phyloP scores from a whole-genome alignment of 2,888 invertebrate species.

The Dryocosmus kuriphilus region DNA sequence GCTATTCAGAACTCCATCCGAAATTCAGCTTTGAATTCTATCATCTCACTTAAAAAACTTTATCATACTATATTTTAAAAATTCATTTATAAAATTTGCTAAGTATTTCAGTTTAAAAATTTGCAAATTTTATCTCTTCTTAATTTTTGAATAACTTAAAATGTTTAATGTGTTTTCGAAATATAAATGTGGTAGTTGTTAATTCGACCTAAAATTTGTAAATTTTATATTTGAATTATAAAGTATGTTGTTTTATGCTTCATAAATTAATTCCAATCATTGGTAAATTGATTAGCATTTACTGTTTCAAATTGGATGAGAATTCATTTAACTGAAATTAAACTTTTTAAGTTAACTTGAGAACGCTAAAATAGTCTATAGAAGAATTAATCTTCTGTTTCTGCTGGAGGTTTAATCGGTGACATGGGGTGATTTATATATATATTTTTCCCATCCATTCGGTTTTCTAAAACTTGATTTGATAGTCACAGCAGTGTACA shows the following conservation, averaged over 20 bases:
- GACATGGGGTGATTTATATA: neutral
- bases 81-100: no score
- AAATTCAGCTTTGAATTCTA: neutral
- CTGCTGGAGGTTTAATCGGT: neutral
- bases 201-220: no score
- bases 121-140: no score
- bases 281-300: neutral
- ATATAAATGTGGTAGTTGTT: no score
- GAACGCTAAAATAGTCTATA: neutral
- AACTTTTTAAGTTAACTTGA: neutral
- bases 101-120: no score
- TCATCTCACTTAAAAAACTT: neutral
- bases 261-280: neutral
- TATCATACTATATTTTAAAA: no score
- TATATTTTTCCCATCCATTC: neutral
- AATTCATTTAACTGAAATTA: neutral
- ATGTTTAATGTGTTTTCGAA: no score
- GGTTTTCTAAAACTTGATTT: constrained; percentile 16
- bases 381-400: neutral
- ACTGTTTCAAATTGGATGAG: neutral
- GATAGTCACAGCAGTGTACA: neutral
- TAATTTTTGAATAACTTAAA: no score
- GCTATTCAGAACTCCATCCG: no score
- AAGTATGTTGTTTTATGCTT: neutral
- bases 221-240: no score